Evolutionary conservation across 2,797 vertebrate genomes (phyloP).

Genomic region (Discoglossus pictus): DNA sequence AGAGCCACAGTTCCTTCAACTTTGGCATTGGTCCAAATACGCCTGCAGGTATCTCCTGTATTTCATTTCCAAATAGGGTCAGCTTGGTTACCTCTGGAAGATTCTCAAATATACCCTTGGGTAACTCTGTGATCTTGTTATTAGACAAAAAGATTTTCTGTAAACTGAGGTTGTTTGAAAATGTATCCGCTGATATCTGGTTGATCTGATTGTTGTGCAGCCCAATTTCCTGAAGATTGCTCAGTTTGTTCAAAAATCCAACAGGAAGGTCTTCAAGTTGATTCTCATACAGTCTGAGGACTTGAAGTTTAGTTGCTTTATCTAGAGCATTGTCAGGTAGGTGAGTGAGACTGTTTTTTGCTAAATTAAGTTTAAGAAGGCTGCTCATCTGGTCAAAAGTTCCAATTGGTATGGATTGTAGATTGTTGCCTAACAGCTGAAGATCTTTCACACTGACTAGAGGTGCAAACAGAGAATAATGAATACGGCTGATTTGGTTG

Average conservation of each 20-base stretch:
- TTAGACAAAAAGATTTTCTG: slow-evolving; percentile 84
- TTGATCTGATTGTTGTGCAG: slow-evolving; percentile 84
- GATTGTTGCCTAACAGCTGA: slow-evolving; percentile 70
- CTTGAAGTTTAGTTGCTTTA: slow-evolving; percentile 73
- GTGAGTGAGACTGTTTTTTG: slow-evolving; percentile 75
- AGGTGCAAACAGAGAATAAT: slow-evolving; percentile 64
- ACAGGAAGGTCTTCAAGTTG: slow-evolving; percentile 71
- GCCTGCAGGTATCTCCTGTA: slow-evolving; percentile 71
- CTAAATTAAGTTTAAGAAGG: slow-evolving; percentile 76
- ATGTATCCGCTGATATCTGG: slow-evolving; percentile 72
- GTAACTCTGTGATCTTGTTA: slow-evolving; percentile 79
- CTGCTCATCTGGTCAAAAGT: slow-evolving; percentile 75
- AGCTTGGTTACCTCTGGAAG: slow-evolving; percentile 76
- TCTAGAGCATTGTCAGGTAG: slow-evolving; percentile 73
- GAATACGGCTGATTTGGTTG: slow-evolving; percentile 68
- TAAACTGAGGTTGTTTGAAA: slow-evolving; percentile 77
- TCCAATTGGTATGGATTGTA: slow-evolving; percentile 67
- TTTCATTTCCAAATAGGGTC: slow-evolving; percentile 81
- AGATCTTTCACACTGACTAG: slow-evolving; percentile 79
- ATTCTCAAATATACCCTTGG: slow-evolving; percentile 78
- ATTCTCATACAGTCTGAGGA: slow-evolving; percentile 83
- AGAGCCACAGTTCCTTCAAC: slow-evolving; percentile 85
- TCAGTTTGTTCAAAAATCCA: slow-evolving; percentile 76
- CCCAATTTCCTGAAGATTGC: slow-evolving; percentile 77
- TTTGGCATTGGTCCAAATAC: slow-evolving; percentile 80